Evolutionary conservation across 2,113 vertebrate genomes (phyloP).

Genomic region (Pluvianellus socialis): DNA sequence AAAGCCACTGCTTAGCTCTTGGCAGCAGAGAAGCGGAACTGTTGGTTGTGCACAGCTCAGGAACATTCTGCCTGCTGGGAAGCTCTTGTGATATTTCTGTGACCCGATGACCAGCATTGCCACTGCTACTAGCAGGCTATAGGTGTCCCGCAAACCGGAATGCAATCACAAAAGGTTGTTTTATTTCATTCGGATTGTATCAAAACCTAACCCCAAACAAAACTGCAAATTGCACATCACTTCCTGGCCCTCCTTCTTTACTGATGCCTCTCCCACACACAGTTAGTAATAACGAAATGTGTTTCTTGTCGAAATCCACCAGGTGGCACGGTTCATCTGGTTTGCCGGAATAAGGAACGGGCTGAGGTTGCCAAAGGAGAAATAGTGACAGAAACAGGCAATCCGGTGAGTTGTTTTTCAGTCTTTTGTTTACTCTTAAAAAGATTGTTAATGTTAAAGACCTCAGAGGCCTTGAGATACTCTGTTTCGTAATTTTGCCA

Average conservation of each 20-base stretch:
- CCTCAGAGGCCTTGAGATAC: neutral
- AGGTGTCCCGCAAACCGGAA: neutral
- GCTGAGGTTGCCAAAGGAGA: conserved; percentile 80
- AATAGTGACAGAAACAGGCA: conserved; percentile 75
- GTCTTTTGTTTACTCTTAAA: neutral
- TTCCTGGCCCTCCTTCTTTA: neutral
- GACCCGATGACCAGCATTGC: neutral
- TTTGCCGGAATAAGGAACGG: conserved; percentile 78
- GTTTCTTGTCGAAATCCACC: conserved; percentile 29
- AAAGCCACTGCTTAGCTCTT: neutral
- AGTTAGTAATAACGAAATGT: neutral
- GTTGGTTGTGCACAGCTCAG: neutral
- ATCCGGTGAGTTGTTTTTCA: conserved; percentile 67
- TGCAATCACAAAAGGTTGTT: neutral
- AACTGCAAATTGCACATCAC: neutral
- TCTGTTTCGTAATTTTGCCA: neutral
- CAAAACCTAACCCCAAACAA: neutral
- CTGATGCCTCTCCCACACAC: neutral
- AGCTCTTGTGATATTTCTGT: neutral
- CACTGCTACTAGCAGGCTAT: neutral
- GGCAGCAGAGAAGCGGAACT: neutral
- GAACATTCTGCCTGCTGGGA: neutral
- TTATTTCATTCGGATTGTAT: neutral
- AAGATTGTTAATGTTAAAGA: neutral
- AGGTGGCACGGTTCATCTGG: conserved; percentile 88